A percentile compares a stretch with the other conserved stretches of the same genome.
Conservation (phyloP, 2,797 vertebrate species). For the Carapus acus region DNA sequence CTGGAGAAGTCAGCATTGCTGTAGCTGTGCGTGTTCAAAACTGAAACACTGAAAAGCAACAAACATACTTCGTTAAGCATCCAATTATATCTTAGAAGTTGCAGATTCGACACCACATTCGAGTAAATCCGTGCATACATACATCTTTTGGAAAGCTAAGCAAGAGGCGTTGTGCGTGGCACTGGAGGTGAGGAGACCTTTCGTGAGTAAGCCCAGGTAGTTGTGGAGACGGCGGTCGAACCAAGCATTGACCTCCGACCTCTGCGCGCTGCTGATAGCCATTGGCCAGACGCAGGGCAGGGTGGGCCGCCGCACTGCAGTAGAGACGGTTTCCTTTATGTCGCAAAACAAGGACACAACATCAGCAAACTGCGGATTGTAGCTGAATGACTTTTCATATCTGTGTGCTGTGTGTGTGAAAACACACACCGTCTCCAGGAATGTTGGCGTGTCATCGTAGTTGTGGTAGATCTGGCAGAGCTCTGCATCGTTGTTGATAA, state of each 20-base stretch:
- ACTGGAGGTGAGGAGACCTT: constrained; percentile 50
- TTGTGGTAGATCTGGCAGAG: constrained; percentile 63
- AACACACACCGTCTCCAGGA: constrained; percentile 61
- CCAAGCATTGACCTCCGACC: constrained; percentile 57
- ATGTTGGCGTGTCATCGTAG: constrained; percentile 44
- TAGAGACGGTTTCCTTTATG: constrained; percentile 57
- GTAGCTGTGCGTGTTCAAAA: constrained; percentile 59
- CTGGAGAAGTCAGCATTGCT: constrained; percentile 40
- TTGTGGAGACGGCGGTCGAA: constrained; percentile 51
- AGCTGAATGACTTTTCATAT: neutral
- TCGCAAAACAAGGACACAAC: too few species aligned
- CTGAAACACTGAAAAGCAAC: constrained; percentile 54
- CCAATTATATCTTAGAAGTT: too few species aligned
- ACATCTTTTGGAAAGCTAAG: constrained; percentile 68
- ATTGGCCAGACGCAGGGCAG: constrained; percentile 66
- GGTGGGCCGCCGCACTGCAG: constrained; percentile 34
- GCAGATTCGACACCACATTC: too few species aligned
- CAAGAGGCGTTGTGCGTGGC: constrained; percentile 57
- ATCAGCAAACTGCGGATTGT: too few species aligned
- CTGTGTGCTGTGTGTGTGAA: neutral
- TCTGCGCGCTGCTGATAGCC: constrained; percentile 51
- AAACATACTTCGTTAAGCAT: neutral
- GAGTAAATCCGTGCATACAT: too few species aligned
- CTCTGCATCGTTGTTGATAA: constrained; percentile 35
- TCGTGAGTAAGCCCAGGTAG: constrained; percentile 64